phyloP scores from a whole-genome alignment of 1,140 invertebrate genomes.

The Manduca sexta region DNA sequence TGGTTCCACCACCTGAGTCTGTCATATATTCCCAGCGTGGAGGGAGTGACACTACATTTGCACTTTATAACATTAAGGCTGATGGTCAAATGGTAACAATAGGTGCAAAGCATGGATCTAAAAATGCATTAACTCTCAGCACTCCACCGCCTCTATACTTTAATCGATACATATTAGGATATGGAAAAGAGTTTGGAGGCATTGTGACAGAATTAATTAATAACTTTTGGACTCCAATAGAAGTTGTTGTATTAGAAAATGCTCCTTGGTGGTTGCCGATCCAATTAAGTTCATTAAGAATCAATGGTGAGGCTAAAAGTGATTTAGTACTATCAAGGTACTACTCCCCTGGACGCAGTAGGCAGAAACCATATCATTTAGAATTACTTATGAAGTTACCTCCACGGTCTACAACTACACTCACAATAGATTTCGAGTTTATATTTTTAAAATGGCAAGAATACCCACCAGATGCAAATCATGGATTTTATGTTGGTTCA shows the following conservation, averaged over 20 bases:
- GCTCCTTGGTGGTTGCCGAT: constrained; percentile 96
- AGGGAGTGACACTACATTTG: constrained; percentile 78
- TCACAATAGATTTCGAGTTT: constrained; percentile 94
- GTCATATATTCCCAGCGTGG: constrained; percentile 77
- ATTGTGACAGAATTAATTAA: constrained; percentile 88
- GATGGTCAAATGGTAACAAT: constrained; percentile 80
- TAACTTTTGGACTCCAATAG: constrained; percentile 80
- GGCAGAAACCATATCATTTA: constrained; percentile 89
- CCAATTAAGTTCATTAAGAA: constrained; percentile 91
- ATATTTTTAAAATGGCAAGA: constrained; percentile 98
- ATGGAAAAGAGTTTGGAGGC: constrained; percentile 90
- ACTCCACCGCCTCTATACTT: constrained; percentile 82
- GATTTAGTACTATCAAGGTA: constrained; percentile 79
- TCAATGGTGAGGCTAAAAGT: constrained; percentile 76
- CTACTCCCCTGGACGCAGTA: constrained; percentile 85
- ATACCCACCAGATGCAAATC: constrained; percentile 99
- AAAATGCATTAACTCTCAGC: constrained; percentile 55
- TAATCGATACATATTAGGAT: constrained; percentile 88
- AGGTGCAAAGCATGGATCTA: constrained; percentile 65
- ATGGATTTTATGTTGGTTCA: constrained; percentile 95
- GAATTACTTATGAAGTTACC: constrained; percentile 90
- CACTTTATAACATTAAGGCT: constrained; percentile 79
- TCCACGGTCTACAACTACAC: constrained; percentile 83
- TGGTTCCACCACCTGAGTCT: constrained; percentile 74
- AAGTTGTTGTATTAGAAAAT: constrained; percentile 84